Base-by-base conservation (phyloP, 2,797 vertebrate species). In the Microhierax caerulescens region DNA sequence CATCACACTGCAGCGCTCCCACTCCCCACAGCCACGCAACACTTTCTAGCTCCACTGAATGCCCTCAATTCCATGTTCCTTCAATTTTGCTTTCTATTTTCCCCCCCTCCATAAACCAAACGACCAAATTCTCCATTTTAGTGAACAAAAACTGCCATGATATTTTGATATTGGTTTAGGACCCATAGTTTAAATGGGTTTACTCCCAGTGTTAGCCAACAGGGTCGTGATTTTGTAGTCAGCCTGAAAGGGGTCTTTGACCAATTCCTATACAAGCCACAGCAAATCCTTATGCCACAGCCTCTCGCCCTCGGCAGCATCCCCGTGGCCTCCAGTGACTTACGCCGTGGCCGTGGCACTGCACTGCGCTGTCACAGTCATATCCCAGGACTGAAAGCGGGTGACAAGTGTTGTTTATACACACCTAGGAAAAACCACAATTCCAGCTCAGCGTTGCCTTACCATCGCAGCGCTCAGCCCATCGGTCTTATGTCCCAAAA, bases 281-380 rank as follows among this genome's bases (percentile, higher is more conserved):
- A 22, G 73, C 19, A 30, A 24, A 16, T 1, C 15, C 7, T 13
- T 1, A 5, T 1, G 12, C 24, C n/a, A 7, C 9, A 51, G 36
- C 20, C 53, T 7, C 20, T 22, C 1, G 2, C 34, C 34, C 27
- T 3, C 16, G 5, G 13, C 19, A 4, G 48, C 51, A 20, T 20
- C 41, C 41, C 16, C 41, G 17, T 18, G 41, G 16, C 41, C 41
- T 18, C 41, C 6, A n/a, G 13, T 4, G 2, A 97, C 98, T 97
- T 95, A 99, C 99, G 41, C 99, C 99, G 1, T 45, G 96, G 51
- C 96, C 64, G 22, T 94, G 96, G 93, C 99, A 99, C 47, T 97
- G 98, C 3, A 10, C 92, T 47, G 67, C 1, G 21, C 97, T 96
- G 15, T 98, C 85, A 79, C 99, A 99, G 50, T 11, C 28, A 2